Base-by-base conservation (phyloP, 2,797 vertebrate genomes). In the Thunnus albacares region DNA sequence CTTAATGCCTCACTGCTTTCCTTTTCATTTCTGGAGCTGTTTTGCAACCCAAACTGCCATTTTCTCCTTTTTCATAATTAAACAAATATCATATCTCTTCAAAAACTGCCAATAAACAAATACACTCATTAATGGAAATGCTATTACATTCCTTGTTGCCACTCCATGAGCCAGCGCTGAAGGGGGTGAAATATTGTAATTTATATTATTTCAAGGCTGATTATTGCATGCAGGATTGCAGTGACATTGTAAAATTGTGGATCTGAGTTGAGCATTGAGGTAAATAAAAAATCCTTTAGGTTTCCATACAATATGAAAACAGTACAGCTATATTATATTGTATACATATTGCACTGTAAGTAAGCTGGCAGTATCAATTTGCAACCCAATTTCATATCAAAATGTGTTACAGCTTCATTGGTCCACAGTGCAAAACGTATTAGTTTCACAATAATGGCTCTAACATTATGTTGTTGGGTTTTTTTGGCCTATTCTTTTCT, bases 91-190 rank as follows among this genome's bases (percentile, higher is more conserved):
- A 4, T 59, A 22, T 81, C 68, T 83, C 64, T 75, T 82, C 47
- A 63, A 58, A 86, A 84, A 47, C 47, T 84, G 68, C 77, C 75
- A 82, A 79, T 86, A 68, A 89, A 87, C 78, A 81, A 85, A 83
- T 61, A 49, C 75, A 77, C 75, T 47, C 45, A 18, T 65, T 82
- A 80, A 90, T 90, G 79, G 85, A 91, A 93, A 84, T 68, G 80
- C 73, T 74, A 85, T 88, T 86, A 83, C 65, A 74, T 82, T 81
- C 43, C 47, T 14, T 80, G 55, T 72, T 43, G 41, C 26, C 15
- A n/a, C 71, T 61, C 47, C 30, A 59, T 52, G 33, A 84, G 71
- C 59, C 58, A 45, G 45, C 10, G 51, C 85, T 88, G 70, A 12
- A 60, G 60, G 81, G 77, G 71, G n/a, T 35, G 65, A 67, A 76